Conservation (phyloP, 2,888 invertebrate species). For the Eupithecia centaureata region DNA sequence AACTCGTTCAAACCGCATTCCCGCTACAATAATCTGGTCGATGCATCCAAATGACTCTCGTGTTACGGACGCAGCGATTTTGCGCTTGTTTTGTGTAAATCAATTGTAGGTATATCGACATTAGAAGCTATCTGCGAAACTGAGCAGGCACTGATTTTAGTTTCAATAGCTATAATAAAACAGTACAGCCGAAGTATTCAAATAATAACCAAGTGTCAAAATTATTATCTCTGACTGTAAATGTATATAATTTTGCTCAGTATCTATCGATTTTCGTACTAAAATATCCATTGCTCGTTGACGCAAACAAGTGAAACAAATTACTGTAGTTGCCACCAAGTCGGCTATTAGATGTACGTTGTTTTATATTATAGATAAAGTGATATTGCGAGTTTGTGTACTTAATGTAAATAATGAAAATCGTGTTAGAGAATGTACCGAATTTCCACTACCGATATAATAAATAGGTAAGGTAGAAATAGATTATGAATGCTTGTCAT, state of each 20-base stretch:
- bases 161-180: conserved; percentile 6
- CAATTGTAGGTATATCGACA: conserved; percentile 27
- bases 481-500: conserved; percentile 61
- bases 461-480: conserved; percentile 49
- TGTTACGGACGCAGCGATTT: conserved; percentile 56
- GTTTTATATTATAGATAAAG: conserved; percentile 65
- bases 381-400: conserved; percentile 72
- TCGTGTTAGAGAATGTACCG: conserved; percentile 69
- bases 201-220: conserved; percentile 9
- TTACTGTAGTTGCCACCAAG: conserved; percentile 58
- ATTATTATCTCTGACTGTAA: conserved; percentile 14
- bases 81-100: conserved; percentile 50
- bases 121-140: conserved; percentile 12
- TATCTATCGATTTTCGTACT: conserved; percentile 30
- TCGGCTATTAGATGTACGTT: conserved; percentile 61
- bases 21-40: conserved; percentile 77
- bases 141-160: conserved; percentile 1
- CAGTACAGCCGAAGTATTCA: conserved; percentile 7
- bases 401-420: conserved; percentile 74
- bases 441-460: conserved; percentile 78
- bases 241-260: conserved; percentile 27
- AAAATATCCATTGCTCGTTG: conserved; percentile 24
- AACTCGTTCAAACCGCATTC: conserved; percentile 55
- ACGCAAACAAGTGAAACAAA: conserved; percentile 44
- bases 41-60: conserved; percentile 79